A percentile compares a stretch with the other conserved stretches of the same genome.
Conservation (phyloP, 2,113 vertebrate genomes). For the Henicopernis longicauda region DNA sequence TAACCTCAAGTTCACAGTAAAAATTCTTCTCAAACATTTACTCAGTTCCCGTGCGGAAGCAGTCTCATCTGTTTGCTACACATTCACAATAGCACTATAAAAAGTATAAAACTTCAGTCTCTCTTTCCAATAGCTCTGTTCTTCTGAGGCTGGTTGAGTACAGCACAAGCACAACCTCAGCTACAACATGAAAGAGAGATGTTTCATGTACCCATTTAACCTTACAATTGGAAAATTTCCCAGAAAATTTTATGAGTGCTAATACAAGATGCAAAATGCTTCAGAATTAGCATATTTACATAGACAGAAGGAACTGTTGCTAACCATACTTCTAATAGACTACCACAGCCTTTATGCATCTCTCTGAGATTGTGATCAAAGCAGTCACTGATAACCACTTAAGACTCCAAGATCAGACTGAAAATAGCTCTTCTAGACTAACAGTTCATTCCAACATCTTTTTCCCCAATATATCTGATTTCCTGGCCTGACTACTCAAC, state of each 20-base stretch:
- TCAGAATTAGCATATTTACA: not conserved
- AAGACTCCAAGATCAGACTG: not conserved
- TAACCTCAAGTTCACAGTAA: conserved; percentile 33
- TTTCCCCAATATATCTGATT: not conserved
- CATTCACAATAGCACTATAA: not conserved
- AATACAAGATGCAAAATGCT: not conserved
- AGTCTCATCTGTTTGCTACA: not conserved
- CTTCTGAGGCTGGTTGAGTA: not conserved
- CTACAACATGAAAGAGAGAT: not conserved
- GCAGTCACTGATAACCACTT: not conserved
- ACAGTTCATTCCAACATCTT: not conserved
- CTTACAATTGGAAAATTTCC: not conserved
- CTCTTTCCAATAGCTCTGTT: not conserved
- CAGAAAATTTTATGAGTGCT: not conserved
- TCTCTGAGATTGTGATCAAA: not conserved
- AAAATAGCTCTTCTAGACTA: not conserved
- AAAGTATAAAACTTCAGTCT: not conserved
- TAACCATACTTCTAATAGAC: not conserved
- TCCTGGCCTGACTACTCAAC: not conserved
- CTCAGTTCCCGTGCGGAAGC: not conserved
- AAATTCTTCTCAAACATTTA: conserved; percentile 21
- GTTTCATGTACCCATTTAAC: not conserved
- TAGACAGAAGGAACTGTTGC: not conserved
- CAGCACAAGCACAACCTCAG: not conserved
- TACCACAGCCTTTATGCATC: not conserved